These are phyloP conservation scores for Agrochola litura DNA, from an alignment of 2,888 invertebrate species.

Conservation along the genomic window DNA sequence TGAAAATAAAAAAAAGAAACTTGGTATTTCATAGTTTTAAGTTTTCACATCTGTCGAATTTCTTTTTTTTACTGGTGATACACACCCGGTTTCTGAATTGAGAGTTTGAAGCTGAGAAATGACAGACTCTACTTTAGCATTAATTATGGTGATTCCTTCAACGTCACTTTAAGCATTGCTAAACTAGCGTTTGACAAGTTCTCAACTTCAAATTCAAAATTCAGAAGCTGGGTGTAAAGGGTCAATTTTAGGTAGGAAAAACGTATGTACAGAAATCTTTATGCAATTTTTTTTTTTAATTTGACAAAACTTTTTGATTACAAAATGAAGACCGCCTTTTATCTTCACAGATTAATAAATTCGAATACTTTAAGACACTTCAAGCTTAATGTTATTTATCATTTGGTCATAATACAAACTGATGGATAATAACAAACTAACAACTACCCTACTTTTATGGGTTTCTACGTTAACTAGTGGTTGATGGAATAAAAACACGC, in stretches of 20 bases:
- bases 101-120: not conserved
- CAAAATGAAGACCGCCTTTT: not conserved
- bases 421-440: conserved; percentile 30
- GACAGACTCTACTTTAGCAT: not conserved
- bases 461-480: conserved; percentile 35
- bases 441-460: conserved; percentile 42
- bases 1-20: too few species aligned
- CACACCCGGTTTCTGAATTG: not conserved
- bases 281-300: too few species aligned
- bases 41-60: too few species aligned
- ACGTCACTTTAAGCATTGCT: too few species aligned
- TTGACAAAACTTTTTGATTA: not conserved
- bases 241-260: too few species aligned
- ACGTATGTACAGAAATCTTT: too few species aligned
- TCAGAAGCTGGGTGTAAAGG: not conserved
- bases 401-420: conserved; percentile 38
- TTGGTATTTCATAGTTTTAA: too few species aligned
- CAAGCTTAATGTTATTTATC: conserved; percentile 17
- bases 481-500: conserved; percentile 51
- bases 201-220: not conserved
- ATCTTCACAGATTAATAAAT: conserved; percentile 4
- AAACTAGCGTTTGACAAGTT: not conserved
- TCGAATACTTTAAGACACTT: conserved; percentile 25
- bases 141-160: not conserved
- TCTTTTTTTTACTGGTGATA: not conserved